A percentile compares a stretch with the other conserved stretches of the same genome.
Evolutionary conservation across 2,113 vertebrate genomes (phyloP).

Genomic region (Alectura lathami): DNA sequence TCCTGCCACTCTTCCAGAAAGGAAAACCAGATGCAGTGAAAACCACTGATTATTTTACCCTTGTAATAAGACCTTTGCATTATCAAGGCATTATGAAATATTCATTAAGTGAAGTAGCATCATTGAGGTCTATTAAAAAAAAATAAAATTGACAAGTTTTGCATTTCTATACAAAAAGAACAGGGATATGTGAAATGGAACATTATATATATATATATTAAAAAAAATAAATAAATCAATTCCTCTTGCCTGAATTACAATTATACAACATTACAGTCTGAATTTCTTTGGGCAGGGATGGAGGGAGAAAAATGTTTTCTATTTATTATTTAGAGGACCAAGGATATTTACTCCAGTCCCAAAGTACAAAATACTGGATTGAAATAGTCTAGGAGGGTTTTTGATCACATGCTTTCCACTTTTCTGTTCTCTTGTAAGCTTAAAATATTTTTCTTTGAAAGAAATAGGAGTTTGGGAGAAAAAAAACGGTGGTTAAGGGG

Average conservation of each 20-base stretch:
- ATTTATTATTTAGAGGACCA: neutral
- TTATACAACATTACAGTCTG: neutral
- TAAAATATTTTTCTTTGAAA: conserved; percentile 31
- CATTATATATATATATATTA: neutral
- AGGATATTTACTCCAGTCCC: conserved; percentile 7
- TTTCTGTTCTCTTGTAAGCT: neutral
- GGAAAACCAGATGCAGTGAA: neutral
- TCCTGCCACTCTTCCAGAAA: conserved; percentile 12
- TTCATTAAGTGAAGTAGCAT: neutral
- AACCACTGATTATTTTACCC: neutral
- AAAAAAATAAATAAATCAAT: neutral
- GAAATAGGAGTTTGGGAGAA: neutral
- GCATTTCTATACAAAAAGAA: neutral
- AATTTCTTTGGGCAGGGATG: neutral
- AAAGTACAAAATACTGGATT: neutral
- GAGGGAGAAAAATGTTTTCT: neutral
- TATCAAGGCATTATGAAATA: neutral
- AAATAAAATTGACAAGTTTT: neutral
- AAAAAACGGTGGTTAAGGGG: neutral
- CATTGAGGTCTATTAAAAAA: neutral
- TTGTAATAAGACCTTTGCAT: neutral
- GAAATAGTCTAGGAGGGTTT: neutral
- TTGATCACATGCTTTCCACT: conserved; percentile 19
- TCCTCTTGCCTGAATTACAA: neutral
- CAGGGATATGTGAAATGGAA: neutral